These are phyloP conservation scores for Rhaphigaster nebulosa DNA, from an alignment of 2,888 invertebrate genomes.

Conservation along the genomic window DNA sequence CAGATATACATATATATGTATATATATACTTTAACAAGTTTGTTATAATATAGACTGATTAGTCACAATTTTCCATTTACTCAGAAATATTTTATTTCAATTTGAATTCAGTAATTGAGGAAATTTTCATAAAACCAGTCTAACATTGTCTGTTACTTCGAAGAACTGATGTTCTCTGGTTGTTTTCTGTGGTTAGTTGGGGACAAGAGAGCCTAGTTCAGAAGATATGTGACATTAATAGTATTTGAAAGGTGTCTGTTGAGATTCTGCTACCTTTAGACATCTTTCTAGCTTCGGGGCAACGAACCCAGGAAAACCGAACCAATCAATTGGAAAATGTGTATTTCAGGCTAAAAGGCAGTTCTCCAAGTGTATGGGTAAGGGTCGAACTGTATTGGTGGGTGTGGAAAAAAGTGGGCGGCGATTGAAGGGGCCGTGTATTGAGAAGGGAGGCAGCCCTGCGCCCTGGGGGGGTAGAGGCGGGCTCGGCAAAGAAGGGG, in stretches of 20 bases:
- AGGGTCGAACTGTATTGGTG: constrained; percentile 57
- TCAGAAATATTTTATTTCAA: neutral
- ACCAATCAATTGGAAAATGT: constrained; percentile 32
- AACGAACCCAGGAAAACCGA: neutral
- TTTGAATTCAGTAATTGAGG: neutral
- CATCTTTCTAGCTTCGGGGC: neutral
- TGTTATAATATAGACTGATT: too few relatives aligned
- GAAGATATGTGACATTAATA: neutral
- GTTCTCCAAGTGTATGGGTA: constrained; percentile 53
- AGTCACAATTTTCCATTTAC: too few relatives aligned
- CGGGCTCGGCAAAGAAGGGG: constrained; percentile 58
- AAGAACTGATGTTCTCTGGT: neutral
- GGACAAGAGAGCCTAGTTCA: neutral
- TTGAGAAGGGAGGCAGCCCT: constrained; percentile 58
- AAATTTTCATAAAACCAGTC: neutral
- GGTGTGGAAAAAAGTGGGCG: constrained; percentile 61
- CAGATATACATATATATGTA: neutral
- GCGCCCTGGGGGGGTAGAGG: constrained; percentile 57
- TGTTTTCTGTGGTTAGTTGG: neutral
- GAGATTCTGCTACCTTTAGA: neutral
- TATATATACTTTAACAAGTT: neutral
- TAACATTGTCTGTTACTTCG: neutral
- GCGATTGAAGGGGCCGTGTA: constrained; percentile 59
- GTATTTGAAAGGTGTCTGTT: neutral
- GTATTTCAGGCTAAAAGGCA: constrained; percentile 36